Conservation (phyloP, 2,797 vertebrate genomes). For the Chelmon rostratus region DNA sequence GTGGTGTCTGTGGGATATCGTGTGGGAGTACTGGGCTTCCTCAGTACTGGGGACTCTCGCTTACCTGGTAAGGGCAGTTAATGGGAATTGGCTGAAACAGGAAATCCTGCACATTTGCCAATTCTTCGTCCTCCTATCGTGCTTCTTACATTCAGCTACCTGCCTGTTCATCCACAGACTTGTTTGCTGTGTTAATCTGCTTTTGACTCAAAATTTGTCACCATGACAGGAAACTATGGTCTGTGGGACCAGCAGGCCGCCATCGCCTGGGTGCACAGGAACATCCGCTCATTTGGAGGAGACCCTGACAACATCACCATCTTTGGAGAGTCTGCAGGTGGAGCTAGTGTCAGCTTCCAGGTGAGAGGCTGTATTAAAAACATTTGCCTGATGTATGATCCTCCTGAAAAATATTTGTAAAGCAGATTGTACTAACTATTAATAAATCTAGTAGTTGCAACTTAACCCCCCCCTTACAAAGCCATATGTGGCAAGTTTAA, state of each 20-base stretch:
- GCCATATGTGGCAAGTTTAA: not conserved
- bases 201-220: not conserved
- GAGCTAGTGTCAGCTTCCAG: constrained; percentile 91
- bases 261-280: constrained; percentile 96
- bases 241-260: constrained; percentile 96
- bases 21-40: constrained; percentile 91
- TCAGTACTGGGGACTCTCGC: constrained; percentile 89
- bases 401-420: not conserved
- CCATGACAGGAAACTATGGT: constrained; percentile 86
- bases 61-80: constrained; percentile 83
- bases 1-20: constrained; percentile 92
- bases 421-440: not conserved
- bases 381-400: not conserved
- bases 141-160: not conserved
- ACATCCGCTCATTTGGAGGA: constrained; percentile 94
- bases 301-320: constrained; percentile 93
- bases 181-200: not conserved
- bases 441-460: not conserved
- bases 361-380: constrained; percentile 69
- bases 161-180: not conserved
- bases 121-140: not conserved
- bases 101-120: not conserved
- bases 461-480: not conserved
- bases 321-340: constrained; percentile 96
- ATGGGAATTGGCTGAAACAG: not conserved